phyloP scores from a whole-genome alignment of 2,113 vertebrate genomes.

The Sterna hirundo region DNA sequence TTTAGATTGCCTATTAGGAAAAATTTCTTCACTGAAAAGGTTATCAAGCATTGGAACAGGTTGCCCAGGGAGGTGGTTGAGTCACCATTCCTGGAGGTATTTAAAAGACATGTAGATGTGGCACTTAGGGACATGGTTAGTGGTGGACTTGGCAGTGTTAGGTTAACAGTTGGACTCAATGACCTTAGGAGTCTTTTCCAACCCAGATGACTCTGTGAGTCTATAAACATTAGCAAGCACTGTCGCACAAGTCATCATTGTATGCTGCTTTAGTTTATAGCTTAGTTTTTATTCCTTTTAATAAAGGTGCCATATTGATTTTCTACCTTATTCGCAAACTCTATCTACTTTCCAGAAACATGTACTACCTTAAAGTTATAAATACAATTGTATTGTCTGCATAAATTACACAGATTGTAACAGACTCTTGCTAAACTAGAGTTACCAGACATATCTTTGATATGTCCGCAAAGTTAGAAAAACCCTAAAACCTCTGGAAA shows the following conservation, averaged over 20 bases:
- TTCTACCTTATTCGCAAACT: background rate
- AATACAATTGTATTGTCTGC: background rate
- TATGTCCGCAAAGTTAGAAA: background rate
- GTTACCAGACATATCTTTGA: background rate
- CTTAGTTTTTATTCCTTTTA: background rate
- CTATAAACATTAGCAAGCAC: background rate
- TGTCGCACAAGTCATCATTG: background rate
- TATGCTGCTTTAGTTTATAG: background rate
- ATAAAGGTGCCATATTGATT: background rate
- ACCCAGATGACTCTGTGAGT: background rate
- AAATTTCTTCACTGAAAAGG: background rate
- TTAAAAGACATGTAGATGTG: background rate
- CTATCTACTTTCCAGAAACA: background rate
- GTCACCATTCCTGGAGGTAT: background rate
- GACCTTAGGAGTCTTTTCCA: background rate
- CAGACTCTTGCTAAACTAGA: background rate
- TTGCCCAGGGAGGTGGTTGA: background rate
- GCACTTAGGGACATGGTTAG: background rate
- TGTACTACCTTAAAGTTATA: background rate
- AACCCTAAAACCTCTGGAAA: background rate
- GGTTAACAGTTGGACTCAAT: accelerated
- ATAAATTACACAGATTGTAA: background rate
- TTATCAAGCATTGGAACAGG: background rate
- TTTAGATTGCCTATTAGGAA: background rate
- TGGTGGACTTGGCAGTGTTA: background rate